phyloP scores from a whole-genome alignment of 2,888 invertebrate species.

The Agrotis puta region DNA sequence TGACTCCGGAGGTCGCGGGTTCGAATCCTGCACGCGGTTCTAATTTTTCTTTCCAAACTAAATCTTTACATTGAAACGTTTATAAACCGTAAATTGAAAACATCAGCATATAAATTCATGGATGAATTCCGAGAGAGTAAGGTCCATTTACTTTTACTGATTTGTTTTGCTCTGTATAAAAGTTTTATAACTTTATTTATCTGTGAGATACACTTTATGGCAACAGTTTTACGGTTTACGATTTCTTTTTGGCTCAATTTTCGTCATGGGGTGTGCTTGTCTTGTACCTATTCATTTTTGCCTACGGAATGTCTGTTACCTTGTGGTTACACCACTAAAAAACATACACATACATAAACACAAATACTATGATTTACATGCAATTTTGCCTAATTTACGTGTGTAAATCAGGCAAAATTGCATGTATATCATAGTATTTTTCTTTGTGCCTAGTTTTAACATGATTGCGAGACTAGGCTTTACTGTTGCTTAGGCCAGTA shows the following conservation, averaged over 20 bases:
- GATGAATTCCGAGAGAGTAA: constrained; percentile 1
- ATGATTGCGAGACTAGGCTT: neutral
- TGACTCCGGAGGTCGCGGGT: too few species aligned
- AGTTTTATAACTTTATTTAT: constrained; percentile 49
- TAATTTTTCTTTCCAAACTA: too few species aligned
- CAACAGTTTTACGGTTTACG: constrained; percentile 35
- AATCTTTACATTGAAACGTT: neutral
- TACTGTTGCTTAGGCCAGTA: neutral
- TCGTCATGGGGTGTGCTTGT: neutral
- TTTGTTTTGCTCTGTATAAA: constrained; percentile 38
- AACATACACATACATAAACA: too few species aligned
- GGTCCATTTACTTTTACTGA: constrained; percentile 25
- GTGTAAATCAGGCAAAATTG: too few species aligned
- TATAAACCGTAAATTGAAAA: constrained; percentile 2
- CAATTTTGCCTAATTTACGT: too few species aligned
- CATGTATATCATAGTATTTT: neutral
- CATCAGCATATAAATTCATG: constrained; percentile 1
- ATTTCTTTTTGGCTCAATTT: constrained; percentile 33
- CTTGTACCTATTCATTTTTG: constrained; percentile 1
- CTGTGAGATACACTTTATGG: constrained; percentile 41
- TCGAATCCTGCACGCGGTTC: too few species aligned
- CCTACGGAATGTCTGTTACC: neutral
- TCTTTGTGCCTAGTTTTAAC: neutral
- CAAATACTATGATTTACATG: neutral
- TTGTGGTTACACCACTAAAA: too few species aligned